Evolutionary conservation across 2,888 invertebrate genomes (phyloP), one percentile per base, ranked within the genome.

Genomic region (Pilophorus perplexus): DNA sequence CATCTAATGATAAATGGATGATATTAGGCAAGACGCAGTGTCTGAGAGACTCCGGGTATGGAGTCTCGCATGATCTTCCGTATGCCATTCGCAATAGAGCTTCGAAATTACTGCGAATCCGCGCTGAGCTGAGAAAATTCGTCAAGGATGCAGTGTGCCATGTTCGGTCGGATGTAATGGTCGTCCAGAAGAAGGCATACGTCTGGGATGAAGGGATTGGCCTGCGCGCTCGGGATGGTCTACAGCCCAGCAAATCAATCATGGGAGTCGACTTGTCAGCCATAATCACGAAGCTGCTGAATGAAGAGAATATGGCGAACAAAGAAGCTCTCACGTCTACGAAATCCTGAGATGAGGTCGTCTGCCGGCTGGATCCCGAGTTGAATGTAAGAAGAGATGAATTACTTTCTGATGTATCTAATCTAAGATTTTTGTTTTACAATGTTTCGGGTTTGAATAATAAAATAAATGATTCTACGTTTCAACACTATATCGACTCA

Each of bases 151-250:
- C 28, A 5, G 52, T 4, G 5, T 16, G 52, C 28, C 25, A 14
- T 5, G 25, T 57, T 14, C 12, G 57, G 22, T 3, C 38, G 5
- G 57, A 57, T n/a, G 16, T 23, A 14, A n/a, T 57, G 23, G 16
- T 57, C 2, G 57, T 57, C 5, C 22, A 38, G 38, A 40, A 57
- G 38, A 18, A 10, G 12, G 12, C 12, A 38, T 57, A 22, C 20
- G 12, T 20, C 57, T 57, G 57, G 57, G 57, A 57, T 23, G 38
- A 38, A 6, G 38, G 4, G 20, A n/a, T 3, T 22, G 38, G 57
- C 5, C 57, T 57, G 8, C 6, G 18, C 3, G 6, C 38, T n/a
- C 10, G 23, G 1, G 57, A 57, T 6, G 6, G 1, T n/a, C 12
- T 10, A 5, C 6, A 3, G 37, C 10, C 8, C 3, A 37, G 37